phyloP scores from a whole-genome alignment of 2,888 invertebrate genomes.

The Micoletzkya japonica region DNA sequence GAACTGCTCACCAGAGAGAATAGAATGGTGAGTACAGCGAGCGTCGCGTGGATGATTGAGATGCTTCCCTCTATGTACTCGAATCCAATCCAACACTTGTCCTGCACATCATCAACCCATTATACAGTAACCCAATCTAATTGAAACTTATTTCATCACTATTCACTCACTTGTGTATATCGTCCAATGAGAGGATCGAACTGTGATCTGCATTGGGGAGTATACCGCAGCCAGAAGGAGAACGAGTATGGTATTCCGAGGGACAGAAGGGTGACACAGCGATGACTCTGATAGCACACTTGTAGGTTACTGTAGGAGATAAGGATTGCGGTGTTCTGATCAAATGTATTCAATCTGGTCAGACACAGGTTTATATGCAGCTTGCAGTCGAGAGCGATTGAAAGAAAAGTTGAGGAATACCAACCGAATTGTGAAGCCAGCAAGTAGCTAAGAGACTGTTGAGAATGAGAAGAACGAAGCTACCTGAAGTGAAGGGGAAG shows the following conservation, averaged over 20 bases:
- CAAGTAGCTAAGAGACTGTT: no score
- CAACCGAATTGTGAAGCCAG: no score
- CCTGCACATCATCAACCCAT: background rate
- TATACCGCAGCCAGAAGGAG: conserved; percentile 27
- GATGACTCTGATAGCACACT: conserved; percentile 17
- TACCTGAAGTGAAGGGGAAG: no score
- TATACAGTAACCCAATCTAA: no score
- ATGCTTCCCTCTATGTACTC: conserved; percentile 10
- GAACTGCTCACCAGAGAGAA: conserved; percentile 13
- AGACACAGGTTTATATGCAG: no score
- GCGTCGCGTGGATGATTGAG: background rate
- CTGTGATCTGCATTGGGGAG: conserved; percentile 6
- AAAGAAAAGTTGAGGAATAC: no score
- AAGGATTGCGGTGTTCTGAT: no score
- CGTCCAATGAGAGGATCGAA: conserved; percentile 28
- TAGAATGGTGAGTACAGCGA: conserved; percentile 20
- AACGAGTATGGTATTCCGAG: conserved; percentile 19
- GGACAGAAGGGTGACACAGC: conserved; percentile 20
- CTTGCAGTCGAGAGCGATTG: no score
- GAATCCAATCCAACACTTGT: conserved; percentile 10
- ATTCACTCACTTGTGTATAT: conserved; percentile 11
- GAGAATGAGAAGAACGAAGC: no score
- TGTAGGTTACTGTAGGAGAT: no score
- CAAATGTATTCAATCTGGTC: no score
- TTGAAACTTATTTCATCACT: background rate